phyloP scores from a whole-genome alignment of 2,113 vertebrate species.

The Deroptyus accipitrinus region DNA sequence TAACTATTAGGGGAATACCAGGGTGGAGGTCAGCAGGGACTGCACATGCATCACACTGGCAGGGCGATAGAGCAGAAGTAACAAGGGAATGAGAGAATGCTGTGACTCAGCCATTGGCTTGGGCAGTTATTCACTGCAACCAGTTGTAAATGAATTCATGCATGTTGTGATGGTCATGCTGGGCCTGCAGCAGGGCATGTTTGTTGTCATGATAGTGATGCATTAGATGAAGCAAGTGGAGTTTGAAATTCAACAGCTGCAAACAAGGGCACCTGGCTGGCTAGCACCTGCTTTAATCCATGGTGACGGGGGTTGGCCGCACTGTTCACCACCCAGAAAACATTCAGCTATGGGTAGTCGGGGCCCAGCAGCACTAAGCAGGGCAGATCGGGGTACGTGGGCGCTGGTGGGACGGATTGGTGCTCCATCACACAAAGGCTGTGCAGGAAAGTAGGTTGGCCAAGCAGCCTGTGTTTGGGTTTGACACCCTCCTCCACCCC shows the following conservation, averaged over 20 bases:
- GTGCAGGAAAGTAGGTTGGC: rapidly evolving
- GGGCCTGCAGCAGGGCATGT: background rate
- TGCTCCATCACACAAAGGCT: background rate
- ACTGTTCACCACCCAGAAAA: background rate
- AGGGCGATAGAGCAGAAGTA: background rate
- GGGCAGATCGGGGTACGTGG: background rate
- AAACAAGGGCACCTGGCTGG: background rate
- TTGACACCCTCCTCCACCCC: background rate
- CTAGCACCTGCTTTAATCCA: background rate
- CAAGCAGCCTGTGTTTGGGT: background rate
- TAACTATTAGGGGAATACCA: background rate
- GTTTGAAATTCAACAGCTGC: background rate
- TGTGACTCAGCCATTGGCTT: rapidly evolving
- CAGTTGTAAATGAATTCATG: background rate
- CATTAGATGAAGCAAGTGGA: background rate
- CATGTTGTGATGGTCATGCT: background rate
- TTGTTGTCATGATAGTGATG: background rate
- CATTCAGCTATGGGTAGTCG: too few relatives aligned
- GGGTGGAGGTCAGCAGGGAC: background rate
- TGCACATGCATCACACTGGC: background rate
- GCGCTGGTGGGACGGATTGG: background rate
- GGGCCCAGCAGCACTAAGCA: background rate
- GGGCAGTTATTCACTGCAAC: background rate
- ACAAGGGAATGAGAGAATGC: background rate
- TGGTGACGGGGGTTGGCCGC: background rate